A percentile compares a stretch with the other conserved stretches of the same genome.
Evolutionary conservation across 2,888 invertebrate species (phyloP).

Genomic region (Allolobophora icterica): DNA sequence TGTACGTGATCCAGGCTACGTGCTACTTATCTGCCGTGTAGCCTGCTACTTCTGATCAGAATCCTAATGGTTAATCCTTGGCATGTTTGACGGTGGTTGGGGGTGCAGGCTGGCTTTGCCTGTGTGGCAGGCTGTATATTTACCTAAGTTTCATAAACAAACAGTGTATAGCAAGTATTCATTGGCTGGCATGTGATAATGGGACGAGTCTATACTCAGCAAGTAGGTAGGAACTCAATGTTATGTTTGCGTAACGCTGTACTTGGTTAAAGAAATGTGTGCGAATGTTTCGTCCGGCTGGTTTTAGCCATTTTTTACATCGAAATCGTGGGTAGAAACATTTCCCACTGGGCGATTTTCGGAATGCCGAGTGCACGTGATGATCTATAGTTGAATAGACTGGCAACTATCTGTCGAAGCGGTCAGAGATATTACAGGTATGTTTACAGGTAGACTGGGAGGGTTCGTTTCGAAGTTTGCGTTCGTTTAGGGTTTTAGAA

Average conservation of each 20-base stretch:
- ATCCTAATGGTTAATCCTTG: background rate
- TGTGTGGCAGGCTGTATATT: background rate
- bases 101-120: background rate
- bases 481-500: background rate
- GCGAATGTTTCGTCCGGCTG: background rate
- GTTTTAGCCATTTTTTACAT: background rate
- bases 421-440: background rate
- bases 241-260: background rate
- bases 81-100: background rate
- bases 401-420: too few species aligned
- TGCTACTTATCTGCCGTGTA: background rate
- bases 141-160: background rate
- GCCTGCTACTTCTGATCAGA: background rate
- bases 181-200: background rate
- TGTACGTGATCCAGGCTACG: background rate
- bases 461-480: background rate
- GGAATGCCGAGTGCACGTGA: background rate
- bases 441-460: background rate
- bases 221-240: background rate
- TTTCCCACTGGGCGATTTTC: background rate
- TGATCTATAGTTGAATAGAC: background rate
- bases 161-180: background rate
- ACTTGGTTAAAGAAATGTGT: background rate
- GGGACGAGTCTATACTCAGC: background rate
- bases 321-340: slow-evolving; percentile 14